These are phyloP conservation scores for Anoplopoma fimbria DNA, from an alignment of 2,113 vertebrate genomes.

Conservation along the genomic window DNA sequence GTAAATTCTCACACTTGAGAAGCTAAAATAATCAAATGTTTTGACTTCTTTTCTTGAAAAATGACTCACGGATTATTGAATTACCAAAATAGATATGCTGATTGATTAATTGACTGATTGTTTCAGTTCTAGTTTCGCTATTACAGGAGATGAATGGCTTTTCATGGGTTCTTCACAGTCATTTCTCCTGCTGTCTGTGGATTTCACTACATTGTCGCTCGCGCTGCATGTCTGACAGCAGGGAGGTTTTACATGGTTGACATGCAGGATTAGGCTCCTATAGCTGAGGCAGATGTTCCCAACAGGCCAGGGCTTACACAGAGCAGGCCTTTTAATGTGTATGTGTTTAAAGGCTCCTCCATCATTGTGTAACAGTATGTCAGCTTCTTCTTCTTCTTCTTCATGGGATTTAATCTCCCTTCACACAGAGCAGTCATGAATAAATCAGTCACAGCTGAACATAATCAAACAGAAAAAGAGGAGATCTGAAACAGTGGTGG, in stretches of 20 bases:
- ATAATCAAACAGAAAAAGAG: neutral
- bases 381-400: neutral
- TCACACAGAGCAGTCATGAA: constrained; percentile 29
- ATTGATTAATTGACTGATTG: neutral
- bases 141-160: neutral
- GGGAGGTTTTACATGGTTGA: neutral
- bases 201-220: neutral
- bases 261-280: constrained; percentile 41
- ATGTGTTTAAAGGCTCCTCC: constrained; percentile 7
- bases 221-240: neutral
- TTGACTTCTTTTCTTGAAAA: neutral
- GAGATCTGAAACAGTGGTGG: neutral
- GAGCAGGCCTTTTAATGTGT: constrained; percentile 26
- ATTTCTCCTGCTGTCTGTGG: constrained; percentile 11
- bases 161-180: neutral
- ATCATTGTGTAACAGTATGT: neutral
- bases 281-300: constrained; percentile 38
- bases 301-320: constrained; percentile 11
- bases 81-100: neutral
- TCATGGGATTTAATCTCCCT: neutral
- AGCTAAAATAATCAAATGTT: neutral
- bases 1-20: neutral
- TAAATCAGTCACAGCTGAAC: constrained; percentile 39
- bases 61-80: neutral
- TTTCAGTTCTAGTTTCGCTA: neutral